Evolutionary conservation across 2,888 invertebrate genomes (phyloP), one percentile per base, ranked within the genome.

Genomic region (Frankliniella intonsa): DNA sequence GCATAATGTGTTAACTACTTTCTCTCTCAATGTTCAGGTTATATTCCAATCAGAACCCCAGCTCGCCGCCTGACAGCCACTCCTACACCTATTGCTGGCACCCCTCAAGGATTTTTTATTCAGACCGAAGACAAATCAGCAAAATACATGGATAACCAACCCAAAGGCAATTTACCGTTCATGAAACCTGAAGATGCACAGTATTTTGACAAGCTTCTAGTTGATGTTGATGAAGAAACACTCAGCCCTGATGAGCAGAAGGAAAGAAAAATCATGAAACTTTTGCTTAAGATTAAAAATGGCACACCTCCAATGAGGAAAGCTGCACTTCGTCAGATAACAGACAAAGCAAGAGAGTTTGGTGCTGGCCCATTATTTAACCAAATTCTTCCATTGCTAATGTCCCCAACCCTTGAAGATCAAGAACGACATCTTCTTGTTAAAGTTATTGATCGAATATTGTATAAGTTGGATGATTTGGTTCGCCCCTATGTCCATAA

Each of bases 141-240:
- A 0, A 96, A 96, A 86, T 95, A 95, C 88, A 93, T 97, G 86
- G 99, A 99, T 88, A 97, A 97, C 87, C 99, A 99, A 89, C 99
- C 99, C 0, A 98, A 98, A 88, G 95, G 95, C 0, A 99, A 99
- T 89, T 91, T 99, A 85, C 99, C 99, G 22, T 97, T 99, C 88
- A 95, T 99, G 94, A 99, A 99, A 88, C 99, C 99, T 0, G 99
- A 99, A 89, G 98, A 98, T 89, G 98, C 99, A 80, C 99, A 99
- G 89, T 99, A 99, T 89, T 99, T 99, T 89, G 99, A 99, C 89
- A 99, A 99, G 89, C 90, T 99, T 84, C 91, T 99, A 85, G 88
- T 97, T 82, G 99, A 99, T 87, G 98, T 99, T 50, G 99, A 99
- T 88, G 99, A 99, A 89, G 98, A 98, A 86, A 89, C 94, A 0